phyloP scores from a whole-genome alignment of 2,888 invertebrate genomes.

The Ptilodon capucinus region DNA sequence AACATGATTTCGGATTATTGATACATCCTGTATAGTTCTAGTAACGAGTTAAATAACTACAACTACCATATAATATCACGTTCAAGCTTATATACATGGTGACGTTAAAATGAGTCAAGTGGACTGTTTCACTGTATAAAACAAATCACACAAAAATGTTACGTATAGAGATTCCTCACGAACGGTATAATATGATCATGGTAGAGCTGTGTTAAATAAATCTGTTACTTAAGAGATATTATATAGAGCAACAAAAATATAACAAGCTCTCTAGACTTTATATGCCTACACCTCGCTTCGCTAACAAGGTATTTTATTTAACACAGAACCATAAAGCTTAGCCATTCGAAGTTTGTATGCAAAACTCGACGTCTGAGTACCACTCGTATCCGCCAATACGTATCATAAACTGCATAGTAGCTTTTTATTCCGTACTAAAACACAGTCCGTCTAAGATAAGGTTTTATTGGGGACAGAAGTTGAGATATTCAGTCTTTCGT shows the following conservation, averaged over 20 bases:
- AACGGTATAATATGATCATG: no score
- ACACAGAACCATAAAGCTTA: neutral
- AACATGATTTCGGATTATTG: no score
- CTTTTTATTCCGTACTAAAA: conserved; percentile 25
- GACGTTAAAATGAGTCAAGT: no score
- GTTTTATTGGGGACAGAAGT: conserved; percentile 23
- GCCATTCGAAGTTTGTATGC: neutral
- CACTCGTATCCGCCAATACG: conserved; percentile 5
- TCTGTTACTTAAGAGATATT: neutral
- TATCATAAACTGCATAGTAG: conserved; percentile 18
- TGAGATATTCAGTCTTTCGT: neutral
- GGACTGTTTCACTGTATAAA: no score
- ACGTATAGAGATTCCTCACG: no score
- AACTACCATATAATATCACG: no score
- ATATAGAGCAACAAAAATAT: neutral
- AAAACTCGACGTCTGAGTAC: conserved; percentile 9
- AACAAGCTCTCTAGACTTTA: neutral
- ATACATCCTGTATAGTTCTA: no score
- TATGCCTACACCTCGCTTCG: neutral
- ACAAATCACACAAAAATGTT: no score
- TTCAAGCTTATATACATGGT: no score
- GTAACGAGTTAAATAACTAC: no score
- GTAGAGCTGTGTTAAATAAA: neutral
- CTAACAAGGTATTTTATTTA: conserved; percentile 1
- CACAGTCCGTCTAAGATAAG: conserved; percentile 22